Percentiles rank a stretch among this genome's conserved stretches.
Evolutionary conservation across 2,113 vertebrate genomes (phyloP).

Genomic region (Rhegmatorhina hoffmannsi): DNA sequence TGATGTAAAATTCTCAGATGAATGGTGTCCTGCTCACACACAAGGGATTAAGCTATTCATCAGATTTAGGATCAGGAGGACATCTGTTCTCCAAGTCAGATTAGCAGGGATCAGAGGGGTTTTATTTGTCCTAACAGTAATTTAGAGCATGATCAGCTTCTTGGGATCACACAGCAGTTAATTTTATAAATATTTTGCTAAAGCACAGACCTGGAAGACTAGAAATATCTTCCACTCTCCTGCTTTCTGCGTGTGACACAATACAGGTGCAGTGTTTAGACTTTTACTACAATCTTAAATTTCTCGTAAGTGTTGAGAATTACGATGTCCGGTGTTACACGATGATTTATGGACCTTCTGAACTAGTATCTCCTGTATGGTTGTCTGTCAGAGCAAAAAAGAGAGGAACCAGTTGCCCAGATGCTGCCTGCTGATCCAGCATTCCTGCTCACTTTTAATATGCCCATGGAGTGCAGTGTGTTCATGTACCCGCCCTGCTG

Average conservation of each 20-base stretch:
- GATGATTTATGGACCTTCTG: not conserved
- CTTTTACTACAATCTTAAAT: not conserved
- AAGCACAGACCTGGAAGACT: not conserved
- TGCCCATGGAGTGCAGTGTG: fast-evolving
- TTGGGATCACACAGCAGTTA: slow-evolving; percentile 41
- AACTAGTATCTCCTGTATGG: not conserved
- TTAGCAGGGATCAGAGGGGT: slow-evolving; percentile 56
- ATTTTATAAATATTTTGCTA: slow-evolving; percentile 44
- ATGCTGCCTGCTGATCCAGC: not conserved
- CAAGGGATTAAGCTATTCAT: slow-evolving; percentile 56
- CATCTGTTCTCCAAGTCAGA: slow-evolving; percentile 61
- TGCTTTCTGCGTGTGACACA: not conserved
- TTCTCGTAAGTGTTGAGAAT: not conserved
- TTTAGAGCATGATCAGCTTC: slow-evolving; percentile 49
- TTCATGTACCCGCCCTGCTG: not conserved
- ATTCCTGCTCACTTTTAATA: not conserved
- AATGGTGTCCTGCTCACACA: slow-evolving; percentile 21
- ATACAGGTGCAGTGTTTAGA: not conserved
- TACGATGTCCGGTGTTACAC: not conserved
- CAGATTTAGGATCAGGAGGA: slow-evolving; percentile 38
- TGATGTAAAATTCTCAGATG: slow-evolving; percentile 53
- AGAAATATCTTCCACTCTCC: not conserved
- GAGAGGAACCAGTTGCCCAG: not conserved
- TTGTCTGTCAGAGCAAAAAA: not conserved
- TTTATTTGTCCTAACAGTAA: slow-evolving; percentile 56